Percentiles rank a stretch among this genome's conserved stretches.
Evolutionary conservation across 2,888 invertebrate species (phyloP).

Genomic region (Chymomyza fuscimana): DNA sequence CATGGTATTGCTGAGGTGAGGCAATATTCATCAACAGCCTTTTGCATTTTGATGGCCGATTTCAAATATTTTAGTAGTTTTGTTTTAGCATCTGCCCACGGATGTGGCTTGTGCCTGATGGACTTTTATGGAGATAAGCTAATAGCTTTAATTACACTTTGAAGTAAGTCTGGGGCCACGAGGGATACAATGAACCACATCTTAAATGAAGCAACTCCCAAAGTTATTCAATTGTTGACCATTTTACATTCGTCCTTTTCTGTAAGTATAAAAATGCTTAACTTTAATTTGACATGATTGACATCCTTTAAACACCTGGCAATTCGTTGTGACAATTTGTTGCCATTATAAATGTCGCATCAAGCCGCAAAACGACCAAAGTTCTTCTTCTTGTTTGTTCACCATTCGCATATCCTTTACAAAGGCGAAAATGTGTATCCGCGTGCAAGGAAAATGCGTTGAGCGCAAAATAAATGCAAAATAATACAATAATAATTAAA

Average conservation of each 20-base stretch:
- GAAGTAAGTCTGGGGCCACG: background rate
- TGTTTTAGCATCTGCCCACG: too few species aligned
- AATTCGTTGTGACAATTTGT: conserved; percentile 63
- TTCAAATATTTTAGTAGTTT: background rate
- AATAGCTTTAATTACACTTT: background rate
- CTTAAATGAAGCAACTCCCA: background rate
- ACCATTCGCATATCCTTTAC: background rate
- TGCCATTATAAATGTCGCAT: conserved; percentile 52
- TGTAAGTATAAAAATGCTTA: conserved; percentile 6
- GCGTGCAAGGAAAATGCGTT: background rate
- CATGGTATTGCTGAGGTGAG: background rate
- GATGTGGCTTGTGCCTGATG: background rate
- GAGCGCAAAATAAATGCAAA: conserved; percentile 1
- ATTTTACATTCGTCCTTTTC: background rate
- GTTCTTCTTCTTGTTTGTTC: background rate
- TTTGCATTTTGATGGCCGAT: conserved; percentile 39
- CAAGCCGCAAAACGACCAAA: background rate
- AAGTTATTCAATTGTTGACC: background rate
- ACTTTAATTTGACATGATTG: conserved; percentile 37
- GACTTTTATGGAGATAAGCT: background rate
- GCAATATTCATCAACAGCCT: conserved; percentile 16
- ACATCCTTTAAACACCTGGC: conserved; percentile 49
- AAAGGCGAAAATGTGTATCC: background rate
- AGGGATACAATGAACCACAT: too few species aligned
- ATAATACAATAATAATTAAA: conserved; percentile 15